phyloP scores from a whole-genome alignment of 2,888 invertebrate genomes.

The Oscheius myriophilus region DNA sequence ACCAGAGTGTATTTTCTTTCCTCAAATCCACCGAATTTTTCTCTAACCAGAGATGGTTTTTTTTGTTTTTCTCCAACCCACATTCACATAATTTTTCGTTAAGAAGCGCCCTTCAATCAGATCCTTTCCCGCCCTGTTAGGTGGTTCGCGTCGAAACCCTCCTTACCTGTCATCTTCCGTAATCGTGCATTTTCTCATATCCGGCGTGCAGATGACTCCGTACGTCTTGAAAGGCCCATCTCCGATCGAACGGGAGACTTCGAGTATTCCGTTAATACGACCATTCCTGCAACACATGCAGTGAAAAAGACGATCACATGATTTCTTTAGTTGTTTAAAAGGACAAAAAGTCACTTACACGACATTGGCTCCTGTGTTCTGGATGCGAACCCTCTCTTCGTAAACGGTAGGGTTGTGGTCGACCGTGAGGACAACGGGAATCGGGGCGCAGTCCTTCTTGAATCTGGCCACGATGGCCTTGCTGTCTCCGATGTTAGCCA shows the following conservation, averaged over 20 bases:
- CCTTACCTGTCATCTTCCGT: constrained; percentile 72
- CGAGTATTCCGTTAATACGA: constrained; percentile 72
- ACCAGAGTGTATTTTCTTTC: too few species aligned
- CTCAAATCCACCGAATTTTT: too few species aligned
- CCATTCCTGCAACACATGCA: constrained; percentile 68
- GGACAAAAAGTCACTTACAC: constrained; percentile 70
- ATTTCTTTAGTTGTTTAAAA: too few species aligned
- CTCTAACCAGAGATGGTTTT: too few species aligned
- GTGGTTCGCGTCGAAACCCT: too few species aligned
- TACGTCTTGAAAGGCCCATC: constrained; percentile 75
- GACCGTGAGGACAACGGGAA: constrained; percentile 71
- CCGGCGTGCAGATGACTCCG: constrained; percentile 74
- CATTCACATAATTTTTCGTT: too few species aligned
- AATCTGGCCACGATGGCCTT: constrained; percentile 41
- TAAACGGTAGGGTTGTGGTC: constrained; percentile 74
- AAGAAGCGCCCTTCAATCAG: too few species aligned
- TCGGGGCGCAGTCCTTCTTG: constrained; percentile 31
- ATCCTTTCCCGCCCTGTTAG: too few species aligned
- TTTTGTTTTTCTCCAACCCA: too few species aligned
- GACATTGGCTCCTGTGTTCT: constrained; percentile 74
- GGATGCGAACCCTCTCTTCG: constrained; percentile 74
- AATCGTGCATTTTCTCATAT: constrained; percentile 73
- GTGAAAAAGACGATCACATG: too few species aligned
- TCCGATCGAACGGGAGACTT: constrained; percentile 75
- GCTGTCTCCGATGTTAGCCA: constrained; percentile 75